phyloP scores from a whole-genome alignment of 1,140 invertebrate genomes.

The Cardiocondyla obscurior region DNA sequence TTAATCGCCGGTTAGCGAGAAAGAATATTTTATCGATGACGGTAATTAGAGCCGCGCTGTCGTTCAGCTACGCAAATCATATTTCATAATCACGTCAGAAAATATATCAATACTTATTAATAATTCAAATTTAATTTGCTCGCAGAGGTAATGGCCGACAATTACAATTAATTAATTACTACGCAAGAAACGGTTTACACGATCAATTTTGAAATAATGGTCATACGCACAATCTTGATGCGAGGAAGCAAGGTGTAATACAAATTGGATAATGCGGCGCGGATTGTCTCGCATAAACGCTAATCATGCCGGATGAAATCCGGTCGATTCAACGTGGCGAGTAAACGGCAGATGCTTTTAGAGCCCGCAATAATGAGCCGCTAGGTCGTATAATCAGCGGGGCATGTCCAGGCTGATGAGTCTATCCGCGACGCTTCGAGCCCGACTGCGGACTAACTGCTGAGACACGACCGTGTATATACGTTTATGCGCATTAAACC shows the following conservation, averaged over 20 bases:
- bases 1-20: constrained; percentile 43
- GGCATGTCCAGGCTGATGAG: constrained; percentile 65
- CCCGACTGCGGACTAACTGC: constrained; percentile 28
- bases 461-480: constrained; percentile 20
- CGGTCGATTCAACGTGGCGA: constrained; percentile 44
- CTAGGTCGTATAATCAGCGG: constrained; percentile 66
- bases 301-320: constrained; percentile 47
- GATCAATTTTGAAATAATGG: constrained; percentile 17
- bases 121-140: background rate
- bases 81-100: background rate
- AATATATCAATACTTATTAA: background rate
- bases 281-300: constrained; percentile 43
- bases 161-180: constrained; percentile 6
- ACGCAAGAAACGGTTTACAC: background rate
- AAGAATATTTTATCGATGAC: background rate
- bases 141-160: background rate
- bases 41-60: constrained; percentile 15
- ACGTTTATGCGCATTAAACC: constrained; percentile 31
- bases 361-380: constrained; percentile 62
- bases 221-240: constrained; percentile 15
- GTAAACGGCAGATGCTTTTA: constrained; percentile 62
- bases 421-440: constrained; percentile 61
- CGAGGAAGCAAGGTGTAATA: constrained; percentile 45
- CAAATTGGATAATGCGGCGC: constrained; percentile 31
- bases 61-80: background rate